Evolutionary conservation across 2,888 invertebrate species (phyloP), one percentile per base, ranked within the genome.

Genomic region (Cephus pulcher): DNA sequence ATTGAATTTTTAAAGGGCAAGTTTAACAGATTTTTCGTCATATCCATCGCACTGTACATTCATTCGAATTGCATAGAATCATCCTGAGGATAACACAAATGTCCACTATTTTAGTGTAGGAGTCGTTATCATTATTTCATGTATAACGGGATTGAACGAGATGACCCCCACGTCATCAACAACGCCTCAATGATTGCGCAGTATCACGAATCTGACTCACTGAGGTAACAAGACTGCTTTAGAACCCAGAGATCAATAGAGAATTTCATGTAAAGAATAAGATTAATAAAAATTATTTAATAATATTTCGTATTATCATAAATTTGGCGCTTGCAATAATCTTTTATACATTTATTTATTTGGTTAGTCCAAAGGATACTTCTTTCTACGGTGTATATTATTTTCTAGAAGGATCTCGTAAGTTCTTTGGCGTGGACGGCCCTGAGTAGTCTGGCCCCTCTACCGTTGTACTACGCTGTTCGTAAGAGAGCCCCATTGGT

Each of bases 81-180:
- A 40, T 40, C 15, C 40, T 37, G 37, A 37, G 37, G 37, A 37
- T 37, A 4, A 37, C 37, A 12, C 37, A 37, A 37, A 37, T 12
- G 37, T 37, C 3, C 37, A 37, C 12, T 37, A 37, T 4, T 12
- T 12, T 37, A 12, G 37, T 37, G 37, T 37, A 12, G 37, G 37
- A 40, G 6, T 40, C 40, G 4, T 15, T 40, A 40, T 40, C 40
- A 80, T 77, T 80, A 80, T 77, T 80, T 76, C 23, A 76, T 78
- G 78, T 56, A 73, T 71, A 76, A 68, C 75, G 40, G 78, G 78
- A 78, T 73, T 73, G 34, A 76, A 75, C 80, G 70, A 76, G 12
- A 75, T 81, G 84, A 86, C 83, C 81, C 82, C 86, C 87, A 87
- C 87, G 87, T 87, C 83, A 81, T 73, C 70, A 83, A 81, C 86